Evolutionary conservation across 2,797 vertebrate genomes (phyloP).

Genomic region (Neopelma chrysocephalum): DNA sequence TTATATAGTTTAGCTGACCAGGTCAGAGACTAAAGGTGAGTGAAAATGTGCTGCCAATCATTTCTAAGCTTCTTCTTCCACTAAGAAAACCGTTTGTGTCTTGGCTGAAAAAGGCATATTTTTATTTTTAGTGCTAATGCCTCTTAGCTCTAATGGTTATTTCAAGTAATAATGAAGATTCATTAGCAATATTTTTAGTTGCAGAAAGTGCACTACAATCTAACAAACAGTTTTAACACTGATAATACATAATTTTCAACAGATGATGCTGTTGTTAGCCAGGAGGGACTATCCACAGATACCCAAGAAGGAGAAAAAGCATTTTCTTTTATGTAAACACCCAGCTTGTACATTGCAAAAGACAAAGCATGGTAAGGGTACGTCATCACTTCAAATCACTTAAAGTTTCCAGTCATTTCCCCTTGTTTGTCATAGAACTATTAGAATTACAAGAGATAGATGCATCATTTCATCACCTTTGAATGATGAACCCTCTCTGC

Average conservation of each 20-base stretch:
- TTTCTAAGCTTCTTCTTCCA: neutral
- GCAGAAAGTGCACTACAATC: neutral
- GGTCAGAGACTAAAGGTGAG: neutral
- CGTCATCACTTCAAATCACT: neutral
- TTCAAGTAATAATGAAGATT: neutral
- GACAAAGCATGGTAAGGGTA: neutral
- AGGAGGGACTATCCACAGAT: neutral
- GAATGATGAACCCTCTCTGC: neutral
- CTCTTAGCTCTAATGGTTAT: neutral
- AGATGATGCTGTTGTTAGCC: neutral
- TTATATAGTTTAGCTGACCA: neutral
- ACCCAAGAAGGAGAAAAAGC: neutral
- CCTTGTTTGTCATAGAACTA: neutral
- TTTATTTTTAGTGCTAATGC: neutral
- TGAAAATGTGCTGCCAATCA: neutral
- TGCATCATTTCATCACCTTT: neutral
- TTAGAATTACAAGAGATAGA: neutral
- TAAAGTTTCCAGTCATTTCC: neutral
- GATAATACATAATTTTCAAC: neutral
- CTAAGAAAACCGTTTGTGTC: neutral
- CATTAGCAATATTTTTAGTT: neutral
- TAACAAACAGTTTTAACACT: neutral
- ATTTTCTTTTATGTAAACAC: neutral
- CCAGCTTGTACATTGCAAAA: neutral
- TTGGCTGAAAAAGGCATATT: neutral